A percentile compares a stretch with the other conserved stretches of the same genome.
Evolutionary conservation across 2,113 vertebrate species (phyloP).

Genomic region (Caracal caracal): DNA sequence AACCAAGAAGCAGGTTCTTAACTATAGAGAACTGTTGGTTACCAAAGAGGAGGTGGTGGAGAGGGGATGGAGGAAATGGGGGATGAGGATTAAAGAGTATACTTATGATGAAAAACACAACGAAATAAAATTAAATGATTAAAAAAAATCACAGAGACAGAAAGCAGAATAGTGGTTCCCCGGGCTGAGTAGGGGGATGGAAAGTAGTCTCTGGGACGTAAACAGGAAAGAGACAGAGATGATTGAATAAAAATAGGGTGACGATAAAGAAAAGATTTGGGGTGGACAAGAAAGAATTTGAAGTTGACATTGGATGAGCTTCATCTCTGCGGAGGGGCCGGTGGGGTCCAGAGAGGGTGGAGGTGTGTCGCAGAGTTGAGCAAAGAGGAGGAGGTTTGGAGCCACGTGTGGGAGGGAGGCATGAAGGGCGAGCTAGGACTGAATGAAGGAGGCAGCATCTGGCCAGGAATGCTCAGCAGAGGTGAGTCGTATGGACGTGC

Average conservation of each 20-base stretch:
- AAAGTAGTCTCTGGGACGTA: background rate
- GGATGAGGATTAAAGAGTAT: background rate
- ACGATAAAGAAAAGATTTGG: background rate
- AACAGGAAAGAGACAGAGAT: background rate
- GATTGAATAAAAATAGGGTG: background rate
- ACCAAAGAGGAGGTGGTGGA: background rate
- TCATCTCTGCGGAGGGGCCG: background rate
- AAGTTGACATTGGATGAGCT: background rate
- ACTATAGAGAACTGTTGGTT: background rate
- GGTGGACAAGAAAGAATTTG: background rate
- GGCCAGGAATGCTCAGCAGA: background rate
- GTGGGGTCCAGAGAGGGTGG: background rate
- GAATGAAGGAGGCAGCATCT: background rate
- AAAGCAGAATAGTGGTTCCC: background rate
- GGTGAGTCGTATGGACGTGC: too few species aligned
- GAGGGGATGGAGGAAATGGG: background rate
- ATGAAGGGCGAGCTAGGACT: background rate
- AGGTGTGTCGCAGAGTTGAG: background rate
- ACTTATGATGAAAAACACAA: background rate
- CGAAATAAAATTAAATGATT: background rate
- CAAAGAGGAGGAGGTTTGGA: background rate
- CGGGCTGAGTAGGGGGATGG: background rate
- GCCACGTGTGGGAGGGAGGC: background rate
- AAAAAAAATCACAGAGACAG: background rate
- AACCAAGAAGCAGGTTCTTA: background rate